Percentiles rank a stretch among this genome's conserved stretches.
phyloP scores from a whole-genome alignment of 2,113 vertebrate species.

The Caracal caracal region DNA sequence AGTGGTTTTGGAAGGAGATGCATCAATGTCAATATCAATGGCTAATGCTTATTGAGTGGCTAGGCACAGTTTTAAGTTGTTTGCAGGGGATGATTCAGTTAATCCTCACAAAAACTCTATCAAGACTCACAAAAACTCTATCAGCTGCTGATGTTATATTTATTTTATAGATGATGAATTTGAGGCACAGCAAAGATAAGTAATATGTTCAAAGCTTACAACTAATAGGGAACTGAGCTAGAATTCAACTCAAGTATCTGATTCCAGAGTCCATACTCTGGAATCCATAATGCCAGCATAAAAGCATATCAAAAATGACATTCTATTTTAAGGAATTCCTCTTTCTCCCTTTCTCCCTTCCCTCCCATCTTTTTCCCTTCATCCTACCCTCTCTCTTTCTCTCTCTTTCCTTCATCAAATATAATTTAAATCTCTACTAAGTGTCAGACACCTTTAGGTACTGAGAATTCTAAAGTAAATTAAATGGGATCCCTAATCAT shows the following conservation, averaged over 20 bases:
- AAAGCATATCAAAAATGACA: neutral
- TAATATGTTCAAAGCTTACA: neutral
- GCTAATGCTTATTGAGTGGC: neutral
- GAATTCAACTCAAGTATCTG: neutral
- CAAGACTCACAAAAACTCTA: neutral
- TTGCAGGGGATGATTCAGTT: neutral
- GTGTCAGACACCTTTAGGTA: neutral
- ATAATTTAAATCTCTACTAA: neutral
- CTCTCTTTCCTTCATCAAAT: neutral
- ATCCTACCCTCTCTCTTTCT: neutral
- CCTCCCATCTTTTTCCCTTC: neutral
- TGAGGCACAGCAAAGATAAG: neutral
- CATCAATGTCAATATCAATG: neutral
- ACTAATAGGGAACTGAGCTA: neutral
- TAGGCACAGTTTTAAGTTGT: neutral
- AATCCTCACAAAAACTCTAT: neutral
- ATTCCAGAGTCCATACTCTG: neutral
- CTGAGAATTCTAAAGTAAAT: slow-evolving; percentile 18
- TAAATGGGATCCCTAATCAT: neutral
- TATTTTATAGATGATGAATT: slow-evolving; percentile 1
- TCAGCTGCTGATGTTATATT: neutral
- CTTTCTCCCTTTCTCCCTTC: neutral
- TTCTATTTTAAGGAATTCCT: neutral
- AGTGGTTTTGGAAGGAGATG: neutral
- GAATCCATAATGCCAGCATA: neutral